Conservation (phyloP, 2,113 vertebrate genomes). For the Muntiacus muntjak region DNA sequence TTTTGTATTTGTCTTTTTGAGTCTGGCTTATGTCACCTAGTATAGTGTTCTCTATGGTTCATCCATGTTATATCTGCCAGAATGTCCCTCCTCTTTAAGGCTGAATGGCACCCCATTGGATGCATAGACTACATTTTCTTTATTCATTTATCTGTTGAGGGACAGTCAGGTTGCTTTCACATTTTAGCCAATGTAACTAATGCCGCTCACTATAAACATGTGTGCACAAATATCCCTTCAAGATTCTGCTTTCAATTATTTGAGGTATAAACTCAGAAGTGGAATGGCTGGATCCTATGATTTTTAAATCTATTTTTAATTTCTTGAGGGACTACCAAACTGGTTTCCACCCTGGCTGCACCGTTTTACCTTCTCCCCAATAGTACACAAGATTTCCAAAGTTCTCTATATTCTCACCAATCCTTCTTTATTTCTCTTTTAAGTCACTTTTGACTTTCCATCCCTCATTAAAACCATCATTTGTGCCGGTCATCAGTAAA, state of each 20-base stretch:
- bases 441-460: background rate
- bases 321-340: background rate
- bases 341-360: background rate
- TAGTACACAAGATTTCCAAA: background rate
- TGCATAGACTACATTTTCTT: no score
- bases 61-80: background rate
- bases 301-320: background rate
- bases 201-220: background rate
- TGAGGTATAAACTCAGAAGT: background rate
- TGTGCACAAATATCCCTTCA: background rate
- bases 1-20: background rate
- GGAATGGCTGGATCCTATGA: background rate
- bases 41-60: background rate
- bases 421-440: background rate
- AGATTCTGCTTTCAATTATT: background rate
- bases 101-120: background rate
- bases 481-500: background rate
- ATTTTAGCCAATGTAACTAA: background rate
- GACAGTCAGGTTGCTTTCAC: background rate
- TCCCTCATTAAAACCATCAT: background rate
- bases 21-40: background rate
- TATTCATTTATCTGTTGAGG: background rate
- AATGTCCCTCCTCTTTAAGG: background rate
- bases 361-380: background rate
- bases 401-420: background rate